Conservation (phyloP, 2,113 vertebrate genomes). For the Felis catus region DNA sequence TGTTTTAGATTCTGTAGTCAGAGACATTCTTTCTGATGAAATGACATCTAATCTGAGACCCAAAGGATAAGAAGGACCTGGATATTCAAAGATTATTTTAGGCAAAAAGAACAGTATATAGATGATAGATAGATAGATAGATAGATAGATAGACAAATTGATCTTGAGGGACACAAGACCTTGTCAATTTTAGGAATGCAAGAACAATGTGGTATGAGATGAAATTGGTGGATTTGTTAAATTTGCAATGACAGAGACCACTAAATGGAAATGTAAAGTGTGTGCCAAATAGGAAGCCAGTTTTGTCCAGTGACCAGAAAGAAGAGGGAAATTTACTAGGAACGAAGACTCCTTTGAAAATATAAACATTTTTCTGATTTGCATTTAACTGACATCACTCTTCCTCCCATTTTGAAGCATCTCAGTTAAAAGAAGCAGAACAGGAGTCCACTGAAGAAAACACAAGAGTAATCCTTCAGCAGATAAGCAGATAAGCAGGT, state of each 20-base stretch:
- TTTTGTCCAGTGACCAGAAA: neutral
- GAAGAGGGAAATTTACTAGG: neutral
- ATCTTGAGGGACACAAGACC: neutral
- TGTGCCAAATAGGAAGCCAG: neutral
- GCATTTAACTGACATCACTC: neutral
- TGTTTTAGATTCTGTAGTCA: neutral
- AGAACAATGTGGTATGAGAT: neutral
- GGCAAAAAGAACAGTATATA: neutral
- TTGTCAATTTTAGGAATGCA: neutral
- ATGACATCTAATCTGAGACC: neutral
- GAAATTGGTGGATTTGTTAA: neutral
- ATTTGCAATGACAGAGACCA: neutral
- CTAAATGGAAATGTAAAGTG: neutral
- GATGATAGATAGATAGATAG: no score
- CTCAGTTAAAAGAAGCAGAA: slow-evolving; percentile 11
- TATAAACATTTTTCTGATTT: neutral
- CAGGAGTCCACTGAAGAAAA: neutral
- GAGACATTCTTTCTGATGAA: neutral
- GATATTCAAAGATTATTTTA: neutral
- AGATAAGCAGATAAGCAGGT: neutral
- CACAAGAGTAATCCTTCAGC: neutral
- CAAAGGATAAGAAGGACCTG: neutral
- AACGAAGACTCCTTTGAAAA: neutral
- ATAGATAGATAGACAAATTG: no score
- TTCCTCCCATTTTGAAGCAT: neutral